These are phyloP conservation scores for Busseola fusca DNA, from an alignment of 2,888 invertebrate genomes.

Conservation along the genomic window DNA sequence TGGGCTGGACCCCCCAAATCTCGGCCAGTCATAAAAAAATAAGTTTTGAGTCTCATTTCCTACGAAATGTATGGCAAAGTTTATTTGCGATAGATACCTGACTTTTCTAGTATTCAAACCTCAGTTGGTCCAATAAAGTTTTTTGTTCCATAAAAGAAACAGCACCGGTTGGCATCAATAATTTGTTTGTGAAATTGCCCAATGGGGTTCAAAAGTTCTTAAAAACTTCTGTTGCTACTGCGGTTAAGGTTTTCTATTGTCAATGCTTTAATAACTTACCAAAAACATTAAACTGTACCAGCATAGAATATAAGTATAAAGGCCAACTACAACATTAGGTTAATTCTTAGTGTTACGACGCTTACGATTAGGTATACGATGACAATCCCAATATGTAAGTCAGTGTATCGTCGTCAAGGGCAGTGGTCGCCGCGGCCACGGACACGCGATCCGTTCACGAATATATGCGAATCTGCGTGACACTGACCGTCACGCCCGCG, in stretches of 20 bases:
- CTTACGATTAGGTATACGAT: neutral
- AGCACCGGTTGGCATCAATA: neutral
- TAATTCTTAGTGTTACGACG: neutral
- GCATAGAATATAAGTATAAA: neutral
- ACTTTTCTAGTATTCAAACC: neutral
- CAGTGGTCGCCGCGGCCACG: slow-evolving; percentile 7
- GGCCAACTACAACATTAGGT: neutral
- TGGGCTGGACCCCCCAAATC: neutral
- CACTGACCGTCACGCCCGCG: slow-evolving; percentile 7
- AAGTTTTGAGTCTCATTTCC: neutral
- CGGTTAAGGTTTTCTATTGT: neutral
- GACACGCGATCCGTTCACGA: slow-evolving; percentile 38
- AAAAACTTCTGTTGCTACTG: neutral
- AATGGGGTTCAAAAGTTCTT: neutral
- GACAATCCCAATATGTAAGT: slow-evolving; percentile 3
- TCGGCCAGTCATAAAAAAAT: neutral
- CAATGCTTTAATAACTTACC: neutral
- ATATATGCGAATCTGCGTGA: slow-evolving; percentile 26
- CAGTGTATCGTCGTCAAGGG: slow-evolving; percentile 23
- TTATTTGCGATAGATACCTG: neutral
- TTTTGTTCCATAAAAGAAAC: neutral
- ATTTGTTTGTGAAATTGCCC: neutral
- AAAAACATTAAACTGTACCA: neutral
- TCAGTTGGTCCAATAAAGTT: neutral
- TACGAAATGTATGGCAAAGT: neutral